Base-by-base conservation (phyloP, 1,140 invertebrate genomes). In the Zelostemma sp. region DNA sequence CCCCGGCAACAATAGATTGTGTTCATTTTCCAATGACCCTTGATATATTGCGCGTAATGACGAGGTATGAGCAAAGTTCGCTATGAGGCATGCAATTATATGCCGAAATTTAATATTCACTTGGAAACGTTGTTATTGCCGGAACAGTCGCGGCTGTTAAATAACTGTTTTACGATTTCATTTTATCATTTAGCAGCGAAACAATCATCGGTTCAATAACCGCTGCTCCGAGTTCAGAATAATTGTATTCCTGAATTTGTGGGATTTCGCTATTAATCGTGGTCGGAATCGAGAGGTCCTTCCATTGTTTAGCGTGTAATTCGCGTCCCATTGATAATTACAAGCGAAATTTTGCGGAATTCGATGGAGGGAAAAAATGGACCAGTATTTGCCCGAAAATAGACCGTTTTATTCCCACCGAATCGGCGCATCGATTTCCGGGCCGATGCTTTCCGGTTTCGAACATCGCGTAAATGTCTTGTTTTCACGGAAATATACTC, bases 21-120 rank as follows among this genome's bases (percentile, higher is more conserved):
- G 65, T 72, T 68, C 64, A 72, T 72, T 72, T 67, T 67, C 64
- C 56, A 56, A 64, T 67, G 69, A 60, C 59, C 69, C 69, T 67
- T 72, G 69, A 68, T 72, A 63, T 60, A 67, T 67, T 51, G 63
- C 45, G 63, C 63, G 60, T 72, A 72, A 68, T 72, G 68, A 68
- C 66, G 70, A 68, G 64, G 64, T 8, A 25, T 8, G 68, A 67
- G 68, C 63, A 55, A 43, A 66, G 63, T 60, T 72, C 67, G 63
- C 60, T 72, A 68, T 57, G 64, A 72, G 69, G 60, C 68, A 67
- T 72, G 64, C 63, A 67, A 72, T 72, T 72, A 19, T 18, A 72
- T 57, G 46, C 50, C 43, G 64, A 53, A 67, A 64, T 72, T 50
- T 58, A 40, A 47, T 67, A 57, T 72, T 61, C 69, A 67, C 69